Evolutionary conservation across 2,797 vertebrate genomes (phyloP).

Genomic region (Enteromius afrohamiltoni): DNA sequence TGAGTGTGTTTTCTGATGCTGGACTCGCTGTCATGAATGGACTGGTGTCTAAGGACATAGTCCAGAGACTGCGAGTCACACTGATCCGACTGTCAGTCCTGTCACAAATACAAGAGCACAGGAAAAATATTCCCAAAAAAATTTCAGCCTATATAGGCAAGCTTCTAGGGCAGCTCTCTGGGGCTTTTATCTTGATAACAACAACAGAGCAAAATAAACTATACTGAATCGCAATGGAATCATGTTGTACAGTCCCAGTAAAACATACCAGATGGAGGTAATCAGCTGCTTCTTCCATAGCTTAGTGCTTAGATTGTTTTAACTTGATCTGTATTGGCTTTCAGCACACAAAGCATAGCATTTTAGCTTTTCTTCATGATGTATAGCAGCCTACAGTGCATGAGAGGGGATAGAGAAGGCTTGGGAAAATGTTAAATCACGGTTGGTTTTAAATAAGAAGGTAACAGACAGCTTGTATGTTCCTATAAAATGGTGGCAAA

Average conservation of each 20-base stretch:
- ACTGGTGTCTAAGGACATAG: not conserved
- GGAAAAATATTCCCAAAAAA: conserved; percentile 59
- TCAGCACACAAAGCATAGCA: not conserved
- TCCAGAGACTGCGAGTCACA: not conserved
- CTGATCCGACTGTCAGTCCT: conserved; percentile 58
- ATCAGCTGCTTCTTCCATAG: not conserved
- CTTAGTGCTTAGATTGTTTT: not conserved
- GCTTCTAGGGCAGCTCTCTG: conserved; percentile 44
- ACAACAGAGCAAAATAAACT: not conserved
- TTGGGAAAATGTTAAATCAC: not conserved
- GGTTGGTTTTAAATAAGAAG: not conserved
- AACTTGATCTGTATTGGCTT: not conserved
- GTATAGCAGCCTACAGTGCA: not conserved
- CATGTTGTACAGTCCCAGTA: not conserved
- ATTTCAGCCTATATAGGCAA: conserved; percentile 61
- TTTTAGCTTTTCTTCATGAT: not conserved
- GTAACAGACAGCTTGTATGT: not conserved
- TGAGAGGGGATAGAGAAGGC: not conserved
- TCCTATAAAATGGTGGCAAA: not conserved
- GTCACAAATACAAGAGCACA: conserved; percentile 48
- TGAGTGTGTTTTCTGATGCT: not conserved
- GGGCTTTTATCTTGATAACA: not conserved
- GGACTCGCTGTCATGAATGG: not conserved
- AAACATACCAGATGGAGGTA: not conserved
- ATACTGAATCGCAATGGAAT: not conserved